These are phyloP conservation scores for Aeoliscus strigatus DNA, from an alignment of 2,797 vertebrate species.

Conservation along the genomic window DNA sequence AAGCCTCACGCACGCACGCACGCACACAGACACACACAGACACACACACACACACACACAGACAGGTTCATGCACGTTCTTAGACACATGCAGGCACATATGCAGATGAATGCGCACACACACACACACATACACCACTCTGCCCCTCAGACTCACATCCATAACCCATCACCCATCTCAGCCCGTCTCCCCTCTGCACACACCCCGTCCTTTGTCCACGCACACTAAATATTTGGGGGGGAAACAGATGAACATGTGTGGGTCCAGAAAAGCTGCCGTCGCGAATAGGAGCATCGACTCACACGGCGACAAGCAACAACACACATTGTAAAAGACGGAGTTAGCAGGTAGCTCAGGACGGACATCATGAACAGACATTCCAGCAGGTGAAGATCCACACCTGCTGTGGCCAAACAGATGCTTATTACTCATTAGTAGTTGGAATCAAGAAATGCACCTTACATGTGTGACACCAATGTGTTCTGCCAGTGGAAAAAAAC, in stretches of 20 bases:
- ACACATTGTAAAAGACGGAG: too few relatives aligned
- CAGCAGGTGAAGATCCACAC: too few relatives aligned
- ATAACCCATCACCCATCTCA: slow-evolving; percentile 53
- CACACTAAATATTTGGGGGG: slow-evolving; percentile 25
- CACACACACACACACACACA: slow-evolving; percentile 23
- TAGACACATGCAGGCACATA: slow-evolving; percentile 42
- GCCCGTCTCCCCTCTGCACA: slow-evolving; percentile 41
- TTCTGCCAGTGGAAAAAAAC: too few relatives aligned
- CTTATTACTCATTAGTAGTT: too few relatives aligned
- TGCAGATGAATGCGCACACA: slow-evolving; percentile 35
- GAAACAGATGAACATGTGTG: slow-evolving; percentile 57
- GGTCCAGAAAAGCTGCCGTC: slow-evolving; percentile 33
- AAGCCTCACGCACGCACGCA: slow-evolving; percentile 22
- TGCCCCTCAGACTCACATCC: slow-evolving; percentile 37
- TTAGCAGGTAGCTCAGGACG: too few relatives aligned
- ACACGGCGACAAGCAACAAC: too few relatives aligned
- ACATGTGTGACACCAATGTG: too few relatives aligned
- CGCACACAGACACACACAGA: slow-evolving; percentile 20
- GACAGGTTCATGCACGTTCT: slow-evolving; percentile 38
- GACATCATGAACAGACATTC: too few relatives aligned
- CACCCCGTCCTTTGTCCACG: slow-evolving; percentile 70
- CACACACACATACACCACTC: slow-evolving; percentile 7
- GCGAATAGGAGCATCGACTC: too few relatives aligned
- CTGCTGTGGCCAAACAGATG: too few relatives aligned
- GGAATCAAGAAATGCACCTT: too few relatives aligned